Evolutionary conservation across 2,888 invertebrate species (phyloP), one percentile per base, ranked within the genome.

Genomic region (Microdon myrmicae): DNA sequence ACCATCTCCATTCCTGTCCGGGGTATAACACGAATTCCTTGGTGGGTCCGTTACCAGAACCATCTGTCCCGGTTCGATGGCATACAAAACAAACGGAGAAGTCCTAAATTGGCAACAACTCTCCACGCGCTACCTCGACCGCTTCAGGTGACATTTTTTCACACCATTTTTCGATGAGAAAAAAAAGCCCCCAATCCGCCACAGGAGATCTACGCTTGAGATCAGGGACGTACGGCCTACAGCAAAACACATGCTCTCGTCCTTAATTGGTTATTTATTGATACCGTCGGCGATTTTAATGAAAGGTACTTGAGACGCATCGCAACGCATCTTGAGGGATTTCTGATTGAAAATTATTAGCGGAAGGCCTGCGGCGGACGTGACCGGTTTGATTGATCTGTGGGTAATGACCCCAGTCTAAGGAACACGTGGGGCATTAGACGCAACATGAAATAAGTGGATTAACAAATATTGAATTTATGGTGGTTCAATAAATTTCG

Each of bases 261-360:
- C 51, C 51, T 47, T 58, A 64, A 64, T 64, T 64, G 64, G 64
- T 64, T 64, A 58, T 64, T 64, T 64, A 64, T 64, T 64, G 64
- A 64, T 64, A 47, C 51, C 51, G 45, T 58, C 56, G 58, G 58
- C 37, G 53, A 64, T 64, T 64, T 64, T 64, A 64, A 64, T 64
- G 64, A 43, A 47, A 53, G n/a, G 58, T 47, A 47, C 56, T 47
- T 32, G 51, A 35, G 26, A 23, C 25, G 34, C 39, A 56, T 49
- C 31, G 37, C 51, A 34, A 49, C 29, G 23, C 26, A n/a, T 25
- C 38, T 45, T 44, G 26, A 43, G 23, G 28, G 43, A 47, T 64
- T 56, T 53, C 47, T 53, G 64, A 64, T 64, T 64, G 64, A 64
- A 56, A 64, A 58, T 64, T 51, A 64, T 47, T 35, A 43, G 12